Base-by-base conservation (phyloP, 2,113 vertebrate genomes). In the Nymphicus hollandicus region DNA sequence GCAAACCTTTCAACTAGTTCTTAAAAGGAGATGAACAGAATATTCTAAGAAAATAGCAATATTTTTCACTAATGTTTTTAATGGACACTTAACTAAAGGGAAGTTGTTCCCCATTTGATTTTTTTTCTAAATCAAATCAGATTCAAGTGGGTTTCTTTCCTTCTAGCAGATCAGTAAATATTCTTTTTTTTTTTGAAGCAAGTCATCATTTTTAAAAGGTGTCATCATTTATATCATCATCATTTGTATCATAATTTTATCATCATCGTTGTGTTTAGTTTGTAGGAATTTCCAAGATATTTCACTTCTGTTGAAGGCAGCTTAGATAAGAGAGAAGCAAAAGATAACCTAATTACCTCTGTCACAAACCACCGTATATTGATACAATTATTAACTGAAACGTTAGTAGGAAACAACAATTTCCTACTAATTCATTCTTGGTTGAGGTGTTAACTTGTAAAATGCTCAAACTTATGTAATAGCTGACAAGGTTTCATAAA, bases 401-500 rank as follows among this genome's bases (percentile, higher is more conserved):
- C 7, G 91, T 78, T 86, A 90, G 90, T 81, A 95, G 13, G 93
- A 95, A 94, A 93, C 7, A 91, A 43, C 15, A 58, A 81, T 89
- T 97, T 73, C 65, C 27, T 65, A 50, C 65, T 90, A 94, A 92
- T 83, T 93, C 52, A 33, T 88, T 88, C 58, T 70, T 80, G 50
- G 43, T 7, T 80, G 33, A 66, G 60, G 55, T 47, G 17, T 23
- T 77, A 91, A 29, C 29, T 74, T 86, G 43, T 49, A 50, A 89
- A 91, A 87, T 86, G 37, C 28, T 81, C 63, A 72, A 78, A 76
- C 61, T 80, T 72, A 95, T 52, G 77, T 56, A 78, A 83, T 43
- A 93, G 77, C 46, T 85, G 68, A 78, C 5, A 74, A 94, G 41
- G 31, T 95, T 86, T 93, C 74, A 92, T 85, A 74, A 91, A 85